Conservation (phyloP, 2,888 invertebrate species). For the Drosophila eohydei region DNA sequence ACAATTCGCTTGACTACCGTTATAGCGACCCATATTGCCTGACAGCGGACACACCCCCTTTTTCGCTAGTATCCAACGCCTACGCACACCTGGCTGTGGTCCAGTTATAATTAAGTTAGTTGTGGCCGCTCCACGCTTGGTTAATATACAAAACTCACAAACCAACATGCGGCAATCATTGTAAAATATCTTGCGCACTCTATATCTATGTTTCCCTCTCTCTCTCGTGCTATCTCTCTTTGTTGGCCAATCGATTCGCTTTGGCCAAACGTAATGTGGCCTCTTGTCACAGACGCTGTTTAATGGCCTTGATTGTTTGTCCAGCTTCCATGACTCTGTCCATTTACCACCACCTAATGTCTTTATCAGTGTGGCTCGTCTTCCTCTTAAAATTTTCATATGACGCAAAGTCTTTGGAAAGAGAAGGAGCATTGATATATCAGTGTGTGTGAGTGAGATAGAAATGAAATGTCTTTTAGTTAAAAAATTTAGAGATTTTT, state of each 20-base stretch:
- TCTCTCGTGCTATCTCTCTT: conserved; percentile 7
- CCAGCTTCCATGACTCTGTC: conserved; percentile 14
- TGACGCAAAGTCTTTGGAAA: background rate
- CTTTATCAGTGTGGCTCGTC: conserved; percentile 60
- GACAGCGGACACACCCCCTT: background rate
- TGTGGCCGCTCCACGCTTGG: conserved; percentile 52
- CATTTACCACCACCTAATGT: conserved; percentile 38
- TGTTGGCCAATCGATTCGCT: conserved; percentile 69
- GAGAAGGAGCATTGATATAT: background rate
- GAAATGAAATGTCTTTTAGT: background rate
- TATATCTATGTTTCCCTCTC: conserved; percentile 8
- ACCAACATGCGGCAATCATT: conserved; percentile 26
- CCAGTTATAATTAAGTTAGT: conserved; percentile 57
- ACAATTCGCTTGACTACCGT: background rate
- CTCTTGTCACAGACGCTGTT: conserved; percentile 45
- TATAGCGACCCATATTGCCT: background rate
- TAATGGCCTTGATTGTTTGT: conserved; percentile 71
- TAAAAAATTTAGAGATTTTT: no score
- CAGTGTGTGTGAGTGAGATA: background rate
- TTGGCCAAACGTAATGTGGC: conserved; percentile 58
- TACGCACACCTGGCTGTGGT: conserved; percentile 40
- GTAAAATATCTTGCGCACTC: conserved; percentile 32
- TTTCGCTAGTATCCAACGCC: conserved; percentile 16
- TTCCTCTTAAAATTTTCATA: conserved; percentile 41
- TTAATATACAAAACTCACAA: conserved; percentile 23